Evolutionary conservation across 2,888 invertebrate genomes (phyloP).

Genomic region (Agriotes lineatus): DNA sequence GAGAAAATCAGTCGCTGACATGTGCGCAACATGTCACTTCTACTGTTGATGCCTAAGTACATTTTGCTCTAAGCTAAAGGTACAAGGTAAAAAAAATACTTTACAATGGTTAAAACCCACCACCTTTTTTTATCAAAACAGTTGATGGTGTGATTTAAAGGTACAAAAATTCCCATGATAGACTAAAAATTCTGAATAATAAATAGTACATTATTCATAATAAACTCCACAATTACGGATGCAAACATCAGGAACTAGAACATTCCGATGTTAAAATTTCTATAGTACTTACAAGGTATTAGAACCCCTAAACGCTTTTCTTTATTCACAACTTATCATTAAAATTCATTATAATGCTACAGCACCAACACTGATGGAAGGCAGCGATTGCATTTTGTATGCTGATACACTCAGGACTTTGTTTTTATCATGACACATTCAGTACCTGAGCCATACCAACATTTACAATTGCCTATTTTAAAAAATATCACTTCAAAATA

Average conservation of each 20-base stretch:
- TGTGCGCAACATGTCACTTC: background rate
- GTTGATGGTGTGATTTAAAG: background rate
- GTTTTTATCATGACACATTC: conserved; percentile 5
- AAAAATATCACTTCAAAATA: conserved; percentile 24
- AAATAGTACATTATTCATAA: background rate
- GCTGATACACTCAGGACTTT: background rate
- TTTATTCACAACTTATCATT: background rate
- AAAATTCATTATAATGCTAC: conserved; percentile 7
- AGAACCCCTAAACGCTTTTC: background rate
- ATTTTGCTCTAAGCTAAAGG: background rate
- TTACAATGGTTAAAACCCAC: background rate
- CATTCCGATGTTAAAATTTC: conserved; percentile 32
- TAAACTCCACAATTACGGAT: background rate
- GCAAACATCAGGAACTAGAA: conserved; percentile 32
- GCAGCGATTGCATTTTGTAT: background rate
- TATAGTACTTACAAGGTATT: background rate
- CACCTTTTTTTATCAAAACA: background rate
- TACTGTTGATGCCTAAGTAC: conserved; percentile 26
- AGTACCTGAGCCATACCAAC: conserved; percentile 21
- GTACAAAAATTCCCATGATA: background rate
- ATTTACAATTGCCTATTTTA: conserved; percentile 28
- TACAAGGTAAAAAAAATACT: conserved; percentile 7
- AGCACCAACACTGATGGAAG: conserved; percentile 3
- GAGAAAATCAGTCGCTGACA: conserved; percentile 33
- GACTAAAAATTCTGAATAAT: background rate